Percentiles rank a stretch among this genome's conserved stretches.
Evolutionary conservation across 2,797 vertebrate genomes (phyloP).

Genomic region (Sebastes hopkinsi): DNA sequence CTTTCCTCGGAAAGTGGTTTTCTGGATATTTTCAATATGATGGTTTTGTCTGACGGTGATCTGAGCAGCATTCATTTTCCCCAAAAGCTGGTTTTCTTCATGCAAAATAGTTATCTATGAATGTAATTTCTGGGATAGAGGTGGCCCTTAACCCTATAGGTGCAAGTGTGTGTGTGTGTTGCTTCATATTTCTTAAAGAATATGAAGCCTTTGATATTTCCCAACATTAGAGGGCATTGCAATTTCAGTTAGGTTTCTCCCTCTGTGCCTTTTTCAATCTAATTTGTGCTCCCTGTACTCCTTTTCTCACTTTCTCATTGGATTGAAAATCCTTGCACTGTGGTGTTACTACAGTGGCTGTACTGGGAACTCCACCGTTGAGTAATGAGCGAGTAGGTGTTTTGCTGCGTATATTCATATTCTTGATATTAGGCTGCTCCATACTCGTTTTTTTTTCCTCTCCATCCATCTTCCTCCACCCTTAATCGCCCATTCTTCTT

Average conservation of each 20-base stretch:
- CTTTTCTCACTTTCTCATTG: neutral
- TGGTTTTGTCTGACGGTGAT: neutral
- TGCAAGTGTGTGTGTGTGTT: neutral
- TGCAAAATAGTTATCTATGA: neutral
- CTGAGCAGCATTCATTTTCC: neutral
- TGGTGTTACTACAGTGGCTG: neutral
- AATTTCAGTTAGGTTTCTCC: conserved; percentile 3
- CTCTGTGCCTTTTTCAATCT: neutral
- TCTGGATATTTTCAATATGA: neutral
- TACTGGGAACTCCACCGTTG: neutral
- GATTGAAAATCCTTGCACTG: neutral
- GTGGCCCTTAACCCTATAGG: neutral
- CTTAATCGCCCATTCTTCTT: conserved; percentile 30
- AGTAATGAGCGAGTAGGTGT: neutral
- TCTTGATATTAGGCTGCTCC: neutral
- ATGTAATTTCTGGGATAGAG: conserved; percentile 1
- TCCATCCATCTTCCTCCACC: conserved; percentile 14
- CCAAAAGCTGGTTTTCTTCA: neutral
- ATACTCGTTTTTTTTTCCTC: neutral
- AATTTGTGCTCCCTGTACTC: neutral
- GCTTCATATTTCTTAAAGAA: conserved; percentile 23
- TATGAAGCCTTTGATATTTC: conserved; percentile 27
- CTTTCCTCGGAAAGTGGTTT: neutral
- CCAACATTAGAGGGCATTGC: conserved; percentile 16
- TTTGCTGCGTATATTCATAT: neutral